Evolutionary conservation across 2,888 invertebrate species (phyloP).

Genomic region (Lepidocyrtoides sp.): DNA sequence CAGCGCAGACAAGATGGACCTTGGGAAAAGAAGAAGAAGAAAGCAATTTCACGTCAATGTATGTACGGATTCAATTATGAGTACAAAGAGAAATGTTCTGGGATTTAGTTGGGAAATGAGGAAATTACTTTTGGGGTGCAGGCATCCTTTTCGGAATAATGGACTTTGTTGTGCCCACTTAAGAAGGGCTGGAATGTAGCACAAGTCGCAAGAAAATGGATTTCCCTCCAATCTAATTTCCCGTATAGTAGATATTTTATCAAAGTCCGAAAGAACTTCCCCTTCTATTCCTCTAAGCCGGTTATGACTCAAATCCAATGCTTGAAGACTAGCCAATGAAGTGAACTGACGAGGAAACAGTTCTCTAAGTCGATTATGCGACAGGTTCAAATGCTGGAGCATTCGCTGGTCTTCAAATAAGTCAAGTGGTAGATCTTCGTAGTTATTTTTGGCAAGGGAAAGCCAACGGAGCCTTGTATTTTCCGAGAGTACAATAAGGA

Average conservation of each 20-base stretch:
- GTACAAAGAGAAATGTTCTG: too few species aligned
- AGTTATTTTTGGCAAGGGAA: slow-evolving; percentile 89
- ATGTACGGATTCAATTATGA: too few species aligned
- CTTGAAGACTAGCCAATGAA: slow-evolving; percentile 86
- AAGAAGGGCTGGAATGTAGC: slow-evolving; percentile 89
- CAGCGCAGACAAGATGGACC: slow-evolving; percentile 88
- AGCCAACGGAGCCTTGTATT: slow-evolving; percentile 89
- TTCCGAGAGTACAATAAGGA: slow-evolving; percentile 87
- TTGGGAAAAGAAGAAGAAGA: neutral
- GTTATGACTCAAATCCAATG: slow-evolving; percentile 92
- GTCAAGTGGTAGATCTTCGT: slow-evolving; percentile 88
- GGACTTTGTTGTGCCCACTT: slow-evolving; percentile 82
- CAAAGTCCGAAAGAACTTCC: slow-evolving; percentile 88
- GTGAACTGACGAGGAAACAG: slow-evolving; percentile 89
- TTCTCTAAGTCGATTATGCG: slow-evolving; percentile 90
- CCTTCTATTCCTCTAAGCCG: slow-evolving; percentile 90
- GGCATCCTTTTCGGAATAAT: slow-evolving; percentile 78
- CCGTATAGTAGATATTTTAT: slow-evolving; percentile 86
- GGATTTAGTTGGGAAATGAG: neutral
- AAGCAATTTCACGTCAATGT: too few species aligned
- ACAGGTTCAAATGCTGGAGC: slow-evolving; percentile 91
- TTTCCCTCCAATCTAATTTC: slow-evolving; percentile 88
- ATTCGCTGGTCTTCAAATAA: slow-evolving; percentile 89
- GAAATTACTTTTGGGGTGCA: slow-evolving; percentile 77
- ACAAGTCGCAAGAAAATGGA: slow-evolving; percentile 91